A percentile compares a stretch with the other conserved stretches of the same genome.
These are phyloP conservation scores for Pao palembangensis DNA, from an alignment of 2,113 vertebrate genomes.

Conservation along the genomic window DNA sequence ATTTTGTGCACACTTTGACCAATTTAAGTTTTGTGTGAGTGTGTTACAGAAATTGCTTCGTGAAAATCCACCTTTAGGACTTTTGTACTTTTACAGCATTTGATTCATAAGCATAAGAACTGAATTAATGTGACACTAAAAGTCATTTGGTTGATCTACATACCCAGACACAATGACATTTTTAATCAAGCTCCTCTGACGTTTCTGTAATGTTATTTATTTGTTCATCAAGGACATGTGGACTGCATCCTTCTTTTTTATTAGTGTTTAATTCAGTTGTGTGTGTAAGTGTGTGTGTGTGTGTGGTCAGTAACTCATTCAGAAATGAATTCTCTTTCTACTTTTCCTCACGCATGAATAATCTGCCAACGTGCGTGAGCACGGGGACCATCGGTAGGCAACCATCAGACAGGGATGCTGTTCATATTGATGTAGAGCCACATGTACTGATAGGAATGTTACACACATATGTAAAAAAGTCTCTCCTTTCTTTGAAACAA, in stretches of 20 bases:
- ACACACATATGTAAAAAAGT: constrained; percentile 6
- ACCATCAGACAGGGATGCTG: constrained; percentile 19
- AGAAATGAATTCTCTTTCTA: constrained; percentile 21
- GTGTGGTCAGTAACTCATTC: constrained; percentile 10
- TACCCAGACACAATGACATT: no score
- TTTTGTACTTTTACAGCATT: neutral
- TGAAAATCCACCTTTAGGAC: neutral
- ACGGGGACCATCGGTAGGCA: constrained; percentile 60
- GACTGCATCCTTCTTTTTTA: constrained; percentile 22
- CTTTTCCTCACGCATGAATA: constrained; percentile 30
- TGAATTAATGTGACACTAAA: neutral
- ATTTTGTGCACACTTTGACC: constrained; percentile 44
- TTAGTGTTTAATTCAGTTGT: constrained; percentile 27
- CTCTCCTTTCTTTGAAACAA: constrained; percentile 46
- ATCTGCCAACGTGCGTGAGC: constrained; percentile 45
- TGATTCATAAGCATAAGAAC: neutral
- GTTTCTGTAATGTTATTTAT: constrained; percentile 64
- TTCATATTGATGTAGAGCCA: constrained; percentile 21
- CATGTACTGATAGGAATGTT: constrained; percentile 20
- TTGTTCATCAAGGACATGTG: constrained; percentile 32
- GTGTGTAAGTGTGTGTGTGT: neutral
- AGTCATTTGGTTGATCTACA: neutral
- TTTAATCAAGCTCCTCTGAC: constrained; percentile 50
- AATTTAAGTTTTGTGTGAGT: constrained; percentile 20
- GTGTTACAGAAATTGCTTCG: constrained; percentile 9